Evolutionary conservation across 2,113 vertebrate species (phyloP), one percentile per base, ranked within the genome.

Genomic region (Dicerorhinus sumatrensis): DNA sequence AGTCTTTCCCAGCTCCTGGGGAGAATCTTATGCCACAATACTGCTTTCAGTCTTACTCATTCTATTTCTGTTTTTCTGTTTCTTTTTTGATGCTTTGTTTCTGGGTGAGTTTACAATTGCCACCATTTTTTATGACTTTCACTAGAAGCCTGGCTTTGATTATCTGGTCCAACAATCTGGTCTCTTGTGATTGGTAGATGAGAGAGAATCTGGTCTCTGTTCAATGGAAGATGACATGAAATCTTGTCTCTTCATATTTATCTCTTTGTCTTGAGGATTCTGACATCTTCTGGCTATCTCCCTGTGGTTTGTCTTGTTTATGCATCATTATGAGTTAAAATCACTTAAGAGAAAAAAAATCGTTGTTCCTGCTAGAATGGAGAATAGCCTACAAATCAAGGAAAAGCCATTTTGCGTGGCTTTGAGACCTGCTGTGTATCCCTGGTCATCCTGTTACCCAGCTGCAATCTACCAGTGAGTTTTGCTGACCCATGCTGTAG

Each of bases 141-240:
- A 25, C 42, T 72, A 25, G 33, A 97, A 95, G 9, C 8, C 36
- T 92, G 77, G 31, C 16, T 91, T 73, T 95, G n/a, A 83, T 79
- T 81, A 67, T 21, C 31, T 1, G 75, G 62, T 42, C 13, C 33
- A 83, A 93, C 11, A 93, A 56, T 65, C 54, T 87, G 36, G 33
- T 80, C 82, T 93, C 73, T 80, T 70, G 25, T 54, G 54, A 33
- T 21, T 48, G 9, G 13, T 2, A 77, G 31, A 48, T n/a, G 81
- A 96, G 14, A 65, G 10, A 36, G 16, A 93, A 77, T n/a, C 62
- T 79, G 10, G 6, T 82, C 6, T 80, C 60, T 69, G 3, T 70
- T 81, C 54, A 58, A 76, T 54, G 39, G 33, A 91, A 82, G 31
- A 77, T 29, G 18, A 91, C 42, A 80, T 75, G 51, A 96, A 88